Evolutionary conservation across 2,888 invertebrate genomes (phyloP), one percentile per base, ranked within the genome.

Genomic region (Perithous albicinctus): DNA sequence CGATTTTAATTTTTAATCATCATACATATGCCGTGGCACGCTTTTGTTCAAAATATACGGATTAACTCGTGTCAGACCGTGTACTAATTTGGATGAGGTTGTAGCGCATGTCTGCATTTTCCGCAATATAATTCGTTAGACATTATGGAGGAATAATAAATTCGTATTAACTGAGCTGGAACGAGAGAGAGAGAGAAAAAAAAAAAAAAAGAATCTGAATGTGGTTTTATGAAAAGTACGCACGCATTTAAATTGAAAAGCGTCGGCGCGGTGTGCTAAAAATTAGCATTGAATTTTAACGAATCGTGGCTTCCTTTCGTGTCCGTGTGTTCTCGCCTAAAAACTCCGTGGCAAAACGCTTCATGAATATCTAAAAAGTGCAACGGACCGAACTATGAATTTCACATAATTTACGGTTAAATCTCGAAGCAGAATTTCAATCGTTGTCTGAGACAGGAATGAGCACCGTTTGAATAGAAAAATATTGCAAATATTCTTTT

Each of bases 211-310:
- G 35, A 61, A 61, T 35, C 20, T 35, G 18, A 18, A 35, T 18
- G 20, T 0, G 59, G 2, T 35, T 35, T 32, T 29, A 18, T 59
- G n/a, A 20, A 59, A 18, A 35, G 35, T 35, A 35, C 15, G 35
- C 15, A 18, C 26, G 35, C 59, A 61, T 35, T 61, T 61, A 61
- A 61, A 61, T 61, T 43, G 43, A 29, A 64, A 64, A 23, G 15
- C 15, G n/a, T 18, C 18, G 38, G 5, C 46, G 54, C 15, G 29
- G 29, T 12, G 29, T 18, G 54, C 6, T 3, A 5, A 64, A 64
- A 64, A 43, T 26, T 41, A 29, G 41, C 64, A 46, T 64, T 64
- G 46, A 64, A 64, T 26, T 46, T 43, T n/a, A 29, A 46, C 46
- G 64, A 64, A 64, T 46, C 64, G 38, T 20, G 20, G 6, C 54